Conservation (phyloP, 2,797 vertebrate species). For the Pipistrellus pipistrellus region DNA sequence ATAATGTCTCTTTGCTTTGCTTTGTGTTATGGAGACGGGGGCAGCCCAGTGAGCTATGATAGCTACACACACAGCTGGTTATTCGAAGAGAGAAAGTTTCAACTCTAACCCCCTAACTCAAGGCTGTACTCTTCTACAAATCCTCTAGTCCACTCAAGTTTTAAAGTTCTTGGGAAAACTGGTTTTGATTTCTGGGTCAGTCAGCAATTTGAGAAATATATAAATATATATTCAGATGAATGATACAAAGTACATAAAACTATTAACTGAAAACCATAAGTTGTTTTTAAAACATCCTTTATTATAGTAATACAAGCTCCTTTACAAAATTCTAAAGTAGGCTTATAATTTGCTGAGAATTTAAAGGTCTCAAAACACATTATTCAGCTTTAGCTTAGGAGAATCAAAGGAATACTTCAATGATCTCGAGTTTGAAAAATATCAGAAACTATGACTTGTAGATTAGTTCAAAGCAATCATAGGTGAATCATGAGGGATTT, state of each 20-base stretch:
- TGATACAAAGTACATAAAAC: background rate
- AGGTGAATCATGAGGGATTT: slow-evolving; percentile 60
- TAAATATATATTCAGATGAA: background rate
- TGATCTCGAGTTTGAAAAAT: slow-evolving; percentile 58
- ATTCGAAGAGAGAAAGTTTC: background rate
- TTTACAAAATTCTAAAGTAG: slow-evolving; percentile 17
- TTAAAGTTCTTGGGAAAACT: background rate
- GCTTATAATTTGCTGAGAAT: background rate
- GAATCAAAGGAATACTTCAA: slow-evolving; percentile 69
- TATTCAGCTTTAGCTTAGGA: slow-evolving; percentile 14
- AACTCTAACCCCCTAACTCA: background rate
- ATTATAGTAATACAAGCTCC: slow-evolving; percentile 7
- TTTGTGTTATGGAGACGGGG: background rate
- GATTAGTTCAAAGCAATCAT: slow-evolving; percentile 70
- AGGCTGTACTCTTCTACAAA: background rate
- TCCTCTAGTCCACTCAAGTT: background rate
- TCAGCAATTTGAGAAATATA: background rate
- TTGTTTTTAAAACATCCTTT: slow-evolving; percentile 18
- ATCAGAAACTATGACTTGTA: slow-evolving; percentile 63
- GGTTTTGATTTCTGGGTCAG: slow-evolving; percentile 21
- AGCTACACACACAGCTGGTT: background rate
- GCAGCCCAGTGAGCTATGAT: background rate
- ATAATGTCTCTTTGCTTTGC: slow-evolving; percentile 21
- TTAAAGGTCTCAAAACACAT: slow-evolving; percentile 59
- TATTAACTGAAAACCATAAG: background rate